A percentile compares a stretch with the other conserved stretches of the same genome.
Conservation (phyloP, 2,113 vertebrate genomes). For the Ictidomys tridecemlineatus region DNA sequence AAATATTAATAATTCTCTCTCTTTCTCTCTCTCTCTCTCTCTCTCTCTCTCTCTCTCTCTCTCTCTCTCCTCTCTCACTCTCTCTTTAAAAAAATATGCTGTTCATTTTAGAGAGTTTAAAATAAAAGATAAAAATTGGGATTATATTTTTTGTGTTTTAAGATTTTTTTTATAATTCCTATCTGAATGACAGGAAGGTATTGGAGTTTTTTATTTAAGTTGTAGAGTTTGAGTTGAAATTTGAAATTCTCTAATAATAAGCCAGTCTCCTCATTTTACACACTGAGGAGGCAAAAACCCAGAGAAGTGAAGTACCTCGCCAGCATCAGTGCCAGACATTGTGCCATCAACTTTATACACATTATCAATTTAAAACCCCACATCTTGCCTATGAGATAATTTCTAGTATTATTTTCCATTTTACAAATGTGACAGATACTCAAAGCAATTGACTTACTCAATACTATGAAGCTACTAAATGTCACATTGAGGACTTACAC, state of each 20-base stretch:
- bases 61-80: too few species aligned
- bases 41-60: too few species aligned
- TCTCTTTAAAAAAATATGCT: background rate
- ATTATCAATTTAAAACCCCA: background rate
- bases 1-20: too few species aligned
- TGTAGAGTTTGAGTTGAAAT: constrained; percentile 10
- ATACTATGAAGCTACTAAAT: background rate
- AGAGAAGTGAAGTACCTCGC: background rate
- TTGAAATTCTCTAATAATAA: constrained; percentile 15
- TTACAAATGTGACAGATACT: background rate
- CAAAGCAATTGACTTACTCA: constrained; percentile 15
- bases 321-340: background rate
- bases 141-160: background rate
- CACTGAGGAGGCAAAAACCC: background rate
- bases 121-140: constrained; percentile 42
- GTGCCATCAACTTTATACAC: background rate
- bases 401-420: constrained; percentile 13
- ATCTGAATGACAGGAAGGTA: background rate
- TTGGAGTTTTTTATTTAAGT: constrained; percentile 38
- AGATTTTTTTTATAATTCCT: constrained; percentile 8
- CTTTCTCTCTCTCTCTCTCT: too few species aligned
- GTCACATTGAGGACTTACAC: background rate
- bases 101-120: background rate
- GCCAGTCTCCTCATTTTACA: background rate
- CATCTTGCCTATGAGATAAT: background rate